These are phyloP conservation scores for Amphipoea lucens DNA, from an alignment of 2,888 invertebrate species.

Conservation along the genomic window DNA sequence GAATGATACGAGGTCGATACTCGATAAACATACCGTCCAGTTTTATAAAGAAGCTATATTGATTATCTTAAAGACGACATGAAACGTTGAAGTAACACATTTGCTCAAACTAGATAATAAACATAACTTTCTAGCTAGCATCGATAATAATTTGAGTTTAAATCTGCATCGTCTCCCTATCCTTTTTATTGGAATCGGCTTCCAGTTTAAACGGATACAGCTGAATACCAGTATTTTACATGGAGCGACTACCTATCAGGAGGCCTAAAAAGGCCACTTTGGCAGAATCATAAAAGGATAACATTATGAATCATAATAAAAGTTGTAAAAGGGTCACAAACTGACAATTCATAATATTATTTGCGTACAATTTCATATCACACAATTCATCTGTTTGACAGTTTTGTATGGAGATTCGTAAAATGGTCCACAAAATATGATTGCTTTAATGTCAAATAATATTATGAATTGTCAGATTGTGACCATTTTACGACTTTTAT, in stretches of 20 bases:
- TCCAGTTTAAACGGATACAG: neutral
- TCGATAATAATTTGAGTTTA: constrained; percentile 30
- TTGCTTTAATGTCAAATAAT: too few species aligned
- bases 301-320: too few species aligned
- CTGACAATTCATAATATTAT: too few species aligned
- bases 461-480: too few species aligned
- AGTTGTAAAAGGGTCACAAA: too few species aligned
- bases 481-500: too few species aligned
- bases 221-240: neutral
- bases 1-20: constrained; percentile 16
- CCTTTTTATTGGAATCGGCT: neutral
- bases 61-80: neutral
- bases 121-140: constrained; percentile 3
- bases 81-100: constrained; percentile 15
- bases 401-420: too few species aligned
- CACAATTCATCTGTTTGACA: too few species aligned
- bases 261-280: too few species aligned
- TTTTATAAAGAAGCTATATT: neutral
- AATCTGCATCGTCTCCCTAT: neutral
- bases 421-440: too few species aligned
- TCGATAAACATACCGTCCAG: constrained; percentile 32
- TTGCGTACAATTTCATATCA: too few species aligned
- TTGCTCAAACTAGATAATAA: constrained; percentile 51
- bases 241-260: neutral
- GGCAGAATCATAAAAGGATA: too few species aligned